Evolutionary conservation across 1,140 invertebrate species (phyloP).

Genomic region (Drosophila varians): DNA sequence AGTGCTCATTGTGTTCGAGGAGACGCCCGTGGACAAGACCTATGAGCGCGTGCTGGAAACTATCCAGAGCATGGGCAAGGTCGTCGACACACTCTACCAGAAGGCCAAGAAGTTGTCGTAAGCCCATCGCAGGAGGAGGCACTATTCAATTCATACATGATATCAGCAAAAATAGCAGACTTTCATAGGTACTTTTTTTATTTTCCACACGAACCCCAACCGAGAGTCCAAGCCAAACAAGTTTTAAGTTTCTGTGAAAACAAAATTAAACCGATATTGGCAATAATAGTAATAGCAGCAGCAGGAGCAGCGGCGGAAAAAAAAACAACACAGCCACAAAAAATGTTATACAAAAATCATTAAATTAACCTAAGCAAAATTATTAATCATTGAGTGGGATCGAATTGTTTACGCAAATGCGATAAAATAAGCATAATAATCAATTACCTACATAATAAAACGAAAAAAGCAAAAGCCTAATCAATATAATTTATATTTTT

Average conservation of each 20-base stretch:
- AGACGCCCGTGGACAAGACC: conserved; percentile 96
- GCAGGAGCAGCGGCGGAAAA: conserved; percentile 2
- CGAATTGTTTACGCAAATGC: conserved; percentile 53
- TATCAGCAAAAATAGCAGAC: conserved; percentile 65
- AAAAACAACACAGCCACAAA: conserved; percentile 8
- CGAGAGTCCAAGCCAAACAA: conserved; percentile 26
- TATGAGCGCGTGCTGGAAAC: conserved; percentile 98
- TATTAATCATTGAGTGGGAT: conserved; percentile 60
- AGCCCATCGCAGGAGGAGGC: conserved; percentile 48
- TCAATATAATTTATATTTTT: background rate
- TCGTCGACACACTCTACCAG: conserved; percentile 98
- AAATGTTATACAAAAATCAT: conserved; percentile 49
- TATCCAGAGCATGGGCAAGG: conserved; percentile 99
- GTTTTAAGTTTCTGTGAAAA: conserved; percentile 50
- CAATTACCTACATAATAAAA: conserved; percentile 71
- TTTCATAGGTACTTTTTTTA: conserved; percentile 48
- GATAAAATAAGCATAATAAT: conserved; percentile 71
- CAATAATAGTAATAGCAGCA: conserved; percentile 41
- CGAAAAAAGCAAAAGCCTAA: conserved; percentile 22
- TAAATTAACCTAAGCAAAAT: conserved; percentile 65
- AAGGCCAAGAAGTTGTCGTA: conserved; percentile 99
- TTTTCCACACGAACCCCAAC: conserved; percentile 20
- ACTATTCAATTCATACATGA: conserved; percentile 48
- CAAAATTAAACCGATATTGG: conserved; percentile 43
- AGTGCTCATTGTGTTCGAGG: conserved; percentile 98